Percentiles rank a stretch among this genome's conserved stretches.
Evolutionary conservation across 2,888 invertebrate genomes (phyloP).

Genomic region (Drosophila kambysellisi): DNA sequence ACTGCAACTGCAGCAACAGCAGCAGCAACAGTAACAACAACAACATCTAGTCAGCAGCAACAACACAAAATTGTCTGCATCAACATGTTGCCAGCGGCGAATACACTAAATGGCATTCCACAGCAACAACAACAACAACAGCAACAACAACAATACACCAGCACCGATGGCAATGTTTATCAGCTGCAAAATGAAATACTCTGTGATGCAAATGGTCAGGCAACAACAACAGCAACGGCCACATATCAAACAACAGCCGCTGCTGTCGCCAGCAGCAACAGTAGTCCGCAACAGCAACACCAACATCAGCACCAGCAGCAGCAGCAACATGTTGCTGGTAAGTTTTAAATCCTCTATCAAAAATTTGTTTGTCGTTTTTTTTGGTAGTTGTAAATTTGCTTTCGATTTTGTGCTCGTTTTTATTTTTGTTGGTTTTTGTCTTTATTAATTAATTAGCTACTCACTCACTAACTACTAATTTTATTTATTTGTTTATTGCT

Average conservation of each 20-base stretch:
- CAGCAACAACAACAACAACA: slow-evolving; percentile 75
- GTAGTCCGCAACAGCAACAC: slow-evolving; percentile 55
- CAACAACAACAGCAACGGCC: slow-evolving; percentile 69
- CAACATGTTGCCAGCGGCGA: slow-evolving; percentile 82
- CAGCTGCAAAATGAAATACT: slow-evolving; percentile 83
- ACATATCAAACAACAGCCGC: slow-evolving; percentile 68
- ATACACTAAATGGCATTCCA: slow-evolving; percentile 81
- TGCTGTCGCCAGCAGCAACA: slow-evolving; percentile 64
- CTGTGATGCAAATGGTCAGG: slow-evolving; percentile 79
- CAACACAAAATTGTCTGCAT: slow-evolving; percentile 60
- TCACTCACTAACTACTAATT: slow-evolving; percentile 36
- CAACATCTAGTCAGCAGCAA: slow-evolving; percentile 55
- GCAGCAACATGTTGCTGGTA: slow-evolving; percentile 68
- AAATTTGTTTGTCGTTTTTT: slow-evolving; percentile 30
- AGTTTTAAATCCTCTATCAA: slow-evolving; percentile 36
- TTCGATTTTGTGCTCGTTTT: slow-evolving; percentile 46
- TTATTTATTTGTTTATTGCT: slow-evolving; percentile 8
- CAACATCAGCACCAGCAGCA: slow-evolving; percentile 53
- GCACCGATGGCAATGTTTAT: slow-evolving; percentile 82
- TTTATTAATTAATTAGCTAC: slow-evolving; percentile 28
- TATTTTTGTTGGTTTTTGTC: slow-evolving; percentile 32
- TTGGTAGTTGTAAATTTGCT: slow-evolving; percentile 44
- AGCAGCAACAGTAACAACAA: slow-evolving; percentile 41
- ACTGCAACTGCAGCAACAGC: slow-evolving; percentile 43
- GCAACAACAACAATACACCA: slow-evolving; percentile 69